These are phyloP conservation scores for Pterostichus madidus DNA, from an alignment of 2,888 invertebrate genomes.

Conservation along the genomic window DNA sequence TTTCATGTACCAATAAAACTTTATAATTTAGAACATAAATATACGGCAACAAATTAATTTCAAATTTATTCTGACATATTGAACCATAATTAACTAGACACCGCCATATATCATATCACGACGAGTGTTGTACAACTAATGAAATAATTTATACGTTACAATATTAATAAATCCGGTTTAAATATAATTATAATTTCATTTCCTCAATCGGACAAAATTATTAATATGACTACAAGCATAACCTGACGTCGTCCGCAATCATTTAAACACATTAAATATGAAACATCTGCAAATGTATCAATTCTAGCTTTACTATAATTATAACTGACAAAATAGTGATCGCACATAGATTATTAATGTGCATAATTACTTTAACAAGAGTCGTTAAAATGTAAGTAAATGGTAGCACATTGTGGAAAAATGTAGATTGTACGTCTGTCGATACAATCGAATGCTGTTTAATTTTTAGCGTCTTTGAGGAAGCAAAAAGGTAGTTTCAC, in stretches of 20 bases:
- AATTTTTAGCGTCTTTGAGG: slow-evolving; percentile 31
- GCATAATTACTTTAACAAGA: background rate
- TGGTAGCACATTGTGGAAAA: background rate
- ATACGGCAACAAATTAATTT: background rate
- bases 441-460: slow-evolving; percentile 20
- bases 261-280: slow-evolving; percentile 24
- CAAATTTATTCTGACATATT: slow-evolving; percentile 11
- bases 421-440: background rate
- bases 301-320: slow-evolving; percentile 17
- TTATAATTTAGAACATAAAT: background rate
- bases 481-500: slow-evolving; percentile 32
- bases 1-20: too few species aligned
- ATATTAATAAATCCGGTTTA: slow-evolving; percentile 42
- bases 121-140: background rate
- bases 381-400: slow-evolving; percentile 12
- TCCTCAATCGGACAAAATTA: slow-evolving; percentile 21
- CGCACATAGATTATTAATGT: slow-evolving; percentile 1
- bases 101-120: background rate
- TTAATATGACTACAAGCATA: background rate
- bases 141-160: slow-evolving; percentile 14
- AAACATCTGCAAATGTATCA: slow-evolving; percentile 37
- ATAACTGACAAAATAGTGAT: slow-evolving; percentile 1
- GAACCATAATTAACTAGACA: slow-evolving; percentile 5
- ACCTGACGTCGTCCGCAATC: background rate
- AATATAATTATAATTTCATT: slow-evolving; percentile 18